Evolutionary conservation across 2,888 invertebrate species (phyloP).

Genomic region (Nomada fabriciana): DNA sequence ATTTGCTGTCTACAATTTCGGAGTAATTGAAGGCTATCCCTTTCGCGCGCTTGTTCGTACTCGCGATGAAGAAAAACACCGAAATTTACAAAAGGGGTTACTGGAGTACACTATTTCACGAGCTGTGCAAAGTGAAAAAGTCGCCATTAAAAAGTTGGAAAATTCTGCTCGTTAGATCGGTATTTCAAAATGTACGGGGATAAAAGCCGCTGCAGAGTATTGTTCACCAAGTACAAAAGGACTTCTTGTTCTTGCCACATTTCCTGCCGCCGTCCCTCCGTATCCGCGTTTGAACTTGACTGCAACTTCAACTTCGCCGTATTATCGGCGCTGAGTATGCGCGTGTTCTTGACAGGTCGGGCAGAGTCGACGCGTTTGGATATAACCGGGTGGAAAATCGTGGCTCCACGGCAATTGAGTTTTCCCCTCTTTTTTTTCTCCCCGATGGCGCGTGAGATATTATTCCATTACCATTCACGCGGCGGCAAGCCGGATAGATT

Average conservation of each 20-base stretch:
- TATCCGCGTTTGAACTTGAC: constrained; percentile 21
- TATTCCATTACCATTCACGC: neutral
- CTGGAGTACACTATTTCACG: no score
- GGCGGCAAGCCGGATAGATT: neutral
- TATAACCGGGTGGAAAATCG: neutral
- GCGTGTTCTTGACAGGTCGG: constrained; percentile 11
- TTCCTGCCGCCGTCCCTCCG: constrained; percentile 9
- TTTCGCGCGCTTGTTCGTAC: neutral
- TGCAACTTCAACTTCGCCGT: constrained; percentile 5
- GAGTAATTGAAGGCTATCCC: neutral
- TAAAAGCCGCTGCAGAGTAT: constrained; percentile 16
- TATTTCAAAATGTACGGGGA: neutral
- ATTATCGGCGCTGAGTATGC: neutral
- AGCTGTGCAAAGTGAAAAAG: no score
- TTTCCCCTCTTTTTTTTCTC: neutral
- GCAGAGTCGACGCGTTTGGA: neutral
- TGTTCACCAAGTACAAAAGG: constrained; percentile 36
- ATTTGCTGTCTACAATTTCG: no score
- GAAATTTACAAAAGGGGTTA: no score
- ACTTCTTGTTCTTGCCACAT: constrained; percentile 24
- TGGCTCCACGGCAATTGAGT: neutral
- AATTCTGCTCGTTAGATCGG: neutral
- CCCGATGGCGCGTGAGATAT: neutral
- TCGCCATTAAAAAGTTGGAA: no score
- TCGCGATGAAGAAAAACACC: no score